Conservation (phyloP, 2,113 vertebrate species). For the Cavia porcellus region DNA sequence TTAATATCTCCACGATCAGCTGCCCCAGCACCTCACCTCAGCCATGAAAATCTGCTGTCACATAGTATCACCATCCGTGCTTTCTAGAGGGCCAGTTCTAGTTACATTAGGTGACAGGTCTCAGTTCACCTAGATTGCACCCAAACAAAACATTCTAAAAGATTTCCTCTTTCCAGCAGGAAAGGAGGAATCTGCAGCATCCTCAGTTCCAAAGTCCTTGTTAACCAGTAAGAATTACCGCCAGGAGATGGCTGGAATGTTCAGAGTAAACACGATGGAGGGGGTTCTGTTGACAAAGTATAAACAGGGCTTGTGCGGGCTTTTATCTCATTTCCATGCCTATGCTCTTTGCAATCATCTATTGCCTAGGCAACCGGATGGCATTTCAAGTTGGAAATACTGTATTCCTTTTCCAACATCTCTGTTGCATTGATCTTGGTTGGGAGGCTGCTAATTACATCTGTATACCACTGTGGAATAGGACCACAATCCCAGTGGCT, state of each 20-base stretch:
- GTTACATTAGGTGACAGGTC: neutral
- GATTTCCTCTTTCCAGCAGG: neutral
- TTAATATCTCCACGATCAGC: neutral
- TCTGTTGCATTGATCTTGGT: constrained; percentile 87
- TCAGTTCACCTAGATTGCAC: neutral
- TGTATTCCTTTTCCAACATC: constrained; percentile 86
- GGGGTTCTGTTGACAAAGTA: constrained; percentile 79
- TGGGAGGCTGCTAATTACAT: constrained; percentile 81
- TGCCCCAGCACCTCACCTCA: neutral
- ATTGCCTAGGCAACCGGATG: constrained; percentile 87
- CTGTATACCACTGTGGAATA: constrained; percentile 80
- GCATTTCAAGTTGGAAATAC: constrained; percentile 85
- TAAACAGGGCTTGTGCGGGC: constrained; percentile 77
- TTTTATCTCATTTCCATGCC: constrained; percentile 69
- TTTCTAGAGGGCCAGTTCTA: neutral
- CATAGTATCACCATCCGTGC: neutral
- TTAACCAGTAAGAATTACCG: constrained; percentile 60
- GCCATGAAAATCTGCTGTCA: neutral
- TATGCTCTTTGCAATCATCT: constrained; percentile 78
- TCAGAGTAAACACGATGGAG: constrained; percentile 78
- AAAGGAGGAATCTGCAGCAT: neutral
- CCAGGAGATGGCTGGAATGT: constrained; percentile 73
- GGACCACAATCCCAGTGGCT: constrained; percentile 74
- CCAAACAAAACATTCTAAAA: neutral
- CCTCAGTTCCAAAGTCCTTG: constrained; percentile 20